Evolutionary conservation across 2,888 invertebrate species (phyloP), one percentile per base, ranked within the genome.

Genomic region (Melieria omissa): DNA sequence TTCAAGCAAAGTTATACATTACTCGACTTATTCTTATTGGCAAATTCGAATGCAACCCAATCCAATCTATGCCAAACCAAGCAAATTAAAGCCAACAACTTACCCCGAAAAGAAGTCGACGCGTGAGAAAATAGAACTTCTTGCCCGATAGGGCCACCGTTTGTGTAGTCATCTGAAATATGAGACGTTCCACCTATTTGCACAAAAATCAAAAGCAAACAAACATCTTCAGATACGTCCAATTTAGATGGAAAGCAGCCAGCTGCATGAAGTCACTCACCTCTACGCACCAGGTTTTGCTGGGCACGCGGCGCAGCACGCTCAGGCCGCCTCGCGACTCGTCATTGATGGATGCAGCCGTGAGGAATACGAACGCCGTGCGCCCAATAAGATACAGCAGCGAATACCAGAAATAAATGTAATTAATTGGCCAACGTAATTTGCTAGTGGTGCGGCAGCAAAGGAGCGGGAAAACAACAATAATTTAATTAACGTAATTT

Each of bases 31-130:
- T 16, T 16, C 1, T 16, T 29, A 29, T 29, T 2, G 29, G 29
- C 2, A 2, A 29, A 29, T 29, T 29, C 29, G 29, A 29, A 29
- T 29, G 2, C 29, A 29, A 29, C 3, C 29, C 29, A 29, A 29
- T 29, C 29, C 29, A 29, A 29, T 29, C 29, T 29, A 29, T 3
- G 29, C 29, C 29, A 29, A 29, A 2, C 29, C 29, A 29, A 29
- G 2, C 2, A 3, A 29, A 29, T 29, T 1, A 29, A 29, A 29
- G 2, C 29, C 29, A 3, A 6, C 45, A n/a, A 68, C 78, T 86
- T 84, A 91, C 91, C 84, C 89, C 89, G 71, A 92, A 86, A 12
- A 92, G 83, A 64, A 91, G 87, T 73, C 88, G 88, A 73, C 91
- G 88, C 0, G 90, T 89, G 42, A 92, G 82, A 67, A 87, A 87